Evolutionary conservation across 2,888 invertebrate species (phyloP).

Genomic region (Teleogryllus oceanicus): DNA sequence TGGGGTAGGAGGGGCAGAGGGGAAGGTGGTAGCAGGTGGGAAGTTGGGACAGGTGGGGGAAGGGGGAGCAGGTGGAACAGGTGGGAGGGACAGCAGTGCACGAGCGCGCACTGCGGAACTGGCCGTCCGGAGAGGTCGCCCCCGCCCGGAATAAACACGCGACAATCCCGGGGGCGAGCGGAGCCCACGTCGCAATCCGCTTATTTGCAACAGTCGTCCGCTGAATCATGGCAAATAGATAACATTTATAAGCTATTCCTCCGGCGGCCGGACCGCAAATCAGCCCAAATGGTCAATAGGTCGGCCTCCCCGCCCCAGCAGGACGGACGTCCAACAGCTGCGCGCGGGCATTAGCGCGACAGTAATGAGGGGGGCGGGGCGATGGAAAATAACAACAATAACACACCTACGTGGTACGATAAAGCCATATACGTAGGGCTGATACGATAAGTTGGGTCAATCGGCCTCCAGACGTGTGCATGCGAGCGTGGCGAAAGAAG

Average conservation of each 20-base stretch:
- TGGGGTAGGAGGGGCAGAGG: too few relatives aligned
- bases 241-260: slow-evolving; percentile 1
- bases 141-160: background rate
- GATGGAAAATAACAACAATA: background rate
- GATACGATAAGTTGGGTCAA: background rate
- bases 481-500: too few relatives aligned
- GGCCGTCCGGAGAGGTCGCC: too few relatives aligned
- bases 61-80: too few relatives aligned
- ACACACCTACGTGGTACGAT: background rate
- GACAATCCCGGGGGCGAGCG: background rate
- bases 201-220: background rate
- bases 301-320: too few relatives aligned
- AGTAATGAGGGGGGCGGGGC: background rate
- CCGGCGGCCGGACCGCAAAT: background rate
- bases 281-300: background rate
- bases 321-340: background rate
- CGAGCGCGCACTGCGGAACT: too few relatives aligned
- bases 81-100: too few relatives aligned
- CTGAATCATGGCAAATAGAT: slow-evolving; percentile 3
- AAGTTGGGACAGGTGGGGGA: too few relatives aligned
- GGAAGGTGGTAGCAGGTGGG: too few relatives aligned
- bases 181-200: background rate
- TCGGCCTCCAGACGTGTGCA: too few relatives aligned
- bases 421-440: background rate
- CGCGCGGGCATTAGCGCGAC: background rate